Base-by-base conservation (phyloP, 2,797 vertebrate species). In the Enoplosus armatus region DNA sequence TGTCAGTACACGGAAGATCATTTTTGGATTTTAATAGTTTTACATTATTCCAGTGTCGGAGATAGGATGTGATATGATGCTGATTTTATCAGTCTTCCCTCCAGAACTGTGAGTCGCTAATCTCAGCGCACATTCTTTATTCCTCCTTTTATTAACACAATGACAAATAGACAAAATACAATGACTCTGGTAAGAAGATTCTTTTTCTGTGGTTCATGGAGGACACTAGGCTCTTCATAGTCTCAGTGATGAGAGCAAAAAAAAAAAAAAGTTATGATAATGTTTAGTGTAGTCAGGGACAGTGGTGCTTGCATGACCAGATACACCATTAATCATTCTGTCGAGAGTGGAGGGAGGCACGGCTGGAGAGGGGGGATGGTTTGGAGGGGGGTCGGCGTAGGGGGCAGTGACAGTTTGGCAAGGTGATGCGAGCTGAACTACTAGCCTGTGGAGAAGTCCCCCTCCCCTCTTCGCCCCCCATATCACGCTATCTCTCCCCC, bases 321-420 rank as follows among this genome's bases (percentile, higher is more conserved):
- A 91, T 87, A 91, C 92, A 73, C 82, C 96, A 97, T 97, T 96
- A 96, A 96, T 98, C 96, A 97, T 96, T 91, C 93, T 96, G 96
- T 95, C 95, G 90, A 66, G 82, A 51, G 50, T 8, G 37, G 74
- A 79, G 79, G 84, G 79, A 76, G 78, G 68, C 31, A 71, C 76
- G 75, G 65, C 59, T 58, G 60, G 48, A 48, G 80, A 31, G 78
- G 70, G 47, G 39, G 81, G 56, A 20, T 14, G 54, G 66, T 62
- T 73, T 35, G 60, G 79, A 59, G 80, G 77, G 37, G 77, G 71
- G 55, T 31, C 5, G 77, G 63, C n/a, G 26, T 68, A 65, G 80
- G 84, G 89, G 75, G 72, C 78, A 74, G 78, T 93, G 90, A 88
- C 90, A 93, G 91, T 91, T 90, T 91, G 84, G 89, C 84, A 88